phyloP scores from a whole-genome alignment of 2,888 invertebrate species.

The Troides oblongomaculatus region DNA sequence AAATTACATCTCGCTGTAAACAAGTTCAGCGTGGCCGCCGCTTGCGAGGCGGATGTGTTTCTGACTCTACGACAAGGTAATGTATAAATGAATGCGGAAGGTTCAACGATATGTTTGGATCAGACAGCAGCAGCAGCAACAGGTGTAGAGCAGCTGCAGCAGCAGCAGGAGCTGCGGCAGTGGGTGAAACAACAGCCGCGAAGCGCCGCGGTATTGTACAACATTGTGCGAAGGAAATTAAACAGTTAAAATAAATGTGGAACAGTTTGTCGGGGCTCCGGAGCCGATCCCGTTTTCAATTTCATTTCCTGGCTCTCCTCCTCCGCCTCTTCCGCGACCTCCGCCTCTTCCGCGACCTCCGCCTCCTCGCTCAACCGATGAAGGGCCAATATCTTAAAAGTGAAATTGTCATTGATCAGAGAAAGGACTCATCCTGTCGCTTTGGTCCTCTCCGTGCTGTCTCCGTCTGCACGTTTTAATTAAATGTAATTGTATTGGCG shows the following conservation, averaged over 20 bases:
- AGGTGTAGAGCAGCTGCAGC: no score
- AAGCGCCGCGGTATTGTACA: no score
- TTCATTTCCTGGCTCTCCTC: constrained; percentile 4
- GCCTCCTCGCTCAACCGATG: neutral
- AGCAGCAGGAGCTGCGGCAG: no score
- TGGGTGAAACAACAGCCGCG: no score
- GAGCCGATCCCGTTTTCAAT: constrained; percentile 16
- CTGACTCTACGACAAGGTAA: constrained; percentile 40
- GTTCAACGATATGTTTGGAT: no score
- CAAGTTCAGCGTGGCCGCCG: constrained; percentile 55
- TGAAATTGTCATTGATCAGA: constrained; percentile 5
- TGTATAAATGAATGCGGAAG: no score
- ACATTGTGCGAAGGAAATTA: constrained; percentile 5
- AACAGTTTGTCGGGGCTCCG: neutral
- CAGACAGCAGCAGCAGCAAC: no score
- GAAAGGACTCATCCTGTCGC: neutral
- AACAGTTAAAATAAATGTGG: constrained; percentile 3
- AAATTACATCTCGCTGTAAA: constrained; percentile 54
- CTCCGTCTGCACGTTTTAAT: neutral
- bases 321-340: neutral
- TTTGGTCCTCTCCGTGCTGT: neutral
- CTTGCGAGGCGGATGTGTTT: constrained; percentile 55
- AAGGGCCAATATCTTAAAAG: constrained; percentile 6
- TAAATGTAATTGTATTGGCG: constrained; percentile 2
- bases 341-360: neutral